phyloP scores from a whole-genome alignment of 2,113 vertebrate species.

The Steatornis caripensis region DNA sequence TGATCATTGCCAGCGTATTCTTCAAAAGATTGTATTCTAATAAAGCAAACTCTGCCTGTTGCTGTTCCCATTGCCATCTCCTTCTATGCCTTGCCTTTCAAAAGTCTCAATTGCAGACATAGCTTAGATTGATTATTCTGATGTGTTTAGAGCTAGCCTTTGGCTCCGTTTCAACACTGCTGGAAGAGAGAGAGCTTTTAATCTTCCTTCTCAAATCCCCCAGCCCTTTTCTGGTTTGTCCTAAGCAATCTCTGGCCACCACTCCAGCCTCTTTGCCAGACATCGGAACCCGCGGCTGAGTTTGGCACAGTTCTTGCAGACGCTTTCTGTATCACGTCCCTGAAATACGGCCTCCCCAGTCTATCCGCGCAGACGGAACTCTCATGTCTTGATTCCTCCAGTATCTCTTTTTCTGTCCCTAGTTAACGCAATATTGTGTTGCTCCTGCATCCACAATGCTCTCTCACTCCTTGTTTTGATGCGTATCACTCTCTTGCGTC shows the following conservation, averaged over 20 bases:
- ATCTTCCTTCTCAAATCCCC: neutral
- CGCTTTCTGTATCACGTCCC: neutral
- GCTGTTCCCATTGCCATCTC: neutral
- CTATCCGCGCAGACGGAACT: neutral
- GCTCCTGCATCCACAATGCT: neutral
- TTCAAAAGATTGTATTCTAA: neutral
- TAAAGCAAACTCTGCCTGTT: neutral
- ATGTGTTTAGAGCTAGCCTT: neutral
- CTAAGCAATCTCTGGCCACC: neutral
- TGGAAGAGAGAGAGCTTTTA: neutral
- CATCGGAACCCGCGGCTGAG: neutral
- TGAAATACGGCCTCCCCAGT: neutral
- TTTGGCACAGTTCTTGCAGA: neutral
- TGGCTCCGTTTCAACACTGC: neutral
- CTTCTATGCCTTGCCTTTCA: neutral
- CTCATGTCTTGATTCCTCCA: neutral
- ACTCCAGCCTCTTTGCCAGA: neutral
- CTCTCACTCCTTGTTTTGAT: accelerated
- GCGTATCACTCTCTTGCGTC: neutral
- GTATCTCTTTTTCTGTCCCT: neutral
- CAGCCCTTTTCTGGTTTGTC: neutral
- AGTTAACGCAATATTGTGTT: neutral
- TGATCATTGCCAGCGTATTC: neutral
- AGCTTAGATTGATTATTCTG: neutral
- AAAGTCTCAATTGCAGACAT: neutral